Evolutionary conservation across 2,888 invertebrate species (phyloP).

Genomic region (Tridacna gigas): DNA sequence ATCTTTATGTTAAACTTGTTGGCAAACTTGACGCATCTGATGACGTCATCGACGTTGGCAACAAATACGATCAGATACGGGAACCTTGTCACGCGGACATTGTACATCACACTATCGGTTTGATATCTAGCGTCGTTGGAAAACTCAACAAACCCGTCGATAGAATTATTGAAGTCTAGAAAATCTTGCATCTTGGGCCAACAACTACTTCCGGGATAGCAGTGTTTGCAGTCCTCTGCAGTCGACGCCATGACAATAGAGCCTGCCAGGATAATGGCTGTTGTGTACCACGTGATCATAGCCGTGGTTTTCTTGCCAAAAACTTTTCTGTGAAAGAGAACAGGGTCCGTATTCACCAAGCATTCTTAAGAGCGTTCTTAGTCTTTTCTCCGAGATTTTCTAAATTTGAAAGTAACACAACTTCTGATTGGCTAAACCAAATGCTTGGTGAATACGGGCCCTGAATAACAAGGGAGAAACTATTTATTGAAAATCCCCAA

Average conservation of each 20-base stretch:
- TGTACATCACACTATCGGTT: constrained; percentile 33
- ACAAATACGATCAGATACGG: constrained; percentile 56
- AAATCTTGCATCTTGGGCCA: constrained; percentile 39
- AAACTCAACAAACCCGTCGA: constrained; percentile 21
- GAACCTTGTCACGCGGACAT: constrained; percentile 46
- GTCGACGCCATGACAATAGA: neutral
- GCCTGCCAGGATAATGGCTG: neutral
- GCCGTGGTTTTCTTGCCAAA: neutral
- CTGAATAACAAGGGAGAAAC: no score
- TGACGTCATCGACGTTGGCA: constrained; percentile 59
- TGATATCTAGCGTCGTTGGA: constrained; percentile 19
- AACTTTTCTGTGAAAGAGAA: neutral
- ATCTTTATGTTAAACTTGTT: constrained; percentile 59
- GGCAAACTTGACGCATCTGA: constrained; percentile 66
- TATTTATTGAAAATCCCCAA: no score
- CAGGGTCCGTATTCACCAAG: no score
- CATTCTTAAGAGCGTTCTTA: no score
- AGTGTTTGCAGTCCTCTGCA: constrained; percentile 14
- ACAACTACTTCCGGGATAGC: constrained; percentile 46
- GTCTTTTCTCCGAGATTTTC: no score
- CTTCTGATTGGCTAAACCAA: no score
- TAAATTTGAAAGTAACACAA: no score
- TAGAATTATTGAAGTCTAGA: constrained; percentile 16
- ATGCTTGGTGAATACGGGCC: no score
- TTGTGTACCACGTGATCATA: constrained; percentile 1